A percentile compares a stretch with the other conserved stretches of the same genome.
phyloP scores from a whole-genome alignment of 2,888 invertebrate species.

The Erebia ligea region DNA sequence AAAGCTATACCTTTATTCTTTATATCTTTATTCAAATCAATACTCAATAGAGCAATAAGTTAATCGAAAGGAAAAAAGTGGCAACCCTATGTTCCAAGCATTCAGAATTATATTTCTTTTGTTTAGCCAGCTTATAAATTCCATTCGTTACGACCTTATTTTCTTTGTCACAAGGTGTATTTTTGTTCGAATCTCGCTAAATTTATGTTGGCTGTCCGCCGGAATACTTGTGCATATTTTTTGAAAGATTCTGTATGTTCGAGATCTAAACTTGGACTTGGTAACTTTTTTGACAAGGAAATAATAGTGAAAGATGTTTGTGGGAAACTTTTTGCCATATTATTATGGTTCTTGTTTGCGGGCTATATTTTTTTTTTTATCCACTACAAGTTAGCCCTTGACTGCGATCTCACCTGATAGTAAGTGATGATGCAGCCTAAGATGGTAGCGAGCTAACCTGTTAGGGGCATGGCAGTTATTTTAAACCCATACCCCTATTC shows the following conservation, averaged over 20 bases:
- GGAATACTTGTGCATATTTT: conserved; percentile 37
- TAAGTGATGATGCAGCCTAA: too few relatives aligned
- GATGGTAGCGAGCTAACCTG: too few relatives aligned
- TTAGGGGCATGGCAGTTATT: too few relatives aligned
- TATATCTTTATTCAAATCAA: not conserved
- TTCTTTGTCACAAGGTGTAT: not conserved
- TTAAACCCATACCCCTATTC: too few relatives aligned
- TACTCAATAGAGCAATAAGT: conserved; percentile 5
- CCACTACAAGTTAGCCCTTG: too few relatives aligned
- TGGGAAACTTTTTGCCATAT: not conserved
- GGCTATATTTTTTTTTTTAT: too few relatives aligned
- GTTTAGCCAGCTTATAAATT: not conserved
- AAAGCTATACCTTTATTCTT: not conserved
- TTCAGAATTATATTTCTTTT: conserved; percentile 28
- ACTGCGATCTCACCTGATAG: too few relatives aligned
- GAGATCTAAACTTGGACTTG: conserved; percentile 31
- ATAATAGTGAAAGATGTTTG: conserved; percentile 27
- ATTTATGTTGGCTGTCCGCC: conserved; percentile 29
- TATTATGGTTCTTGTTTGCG: not conserved
- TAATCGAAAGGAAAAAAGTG: conserved; percentile 17
- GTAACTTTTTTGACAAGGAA: conserved; percentile 27
- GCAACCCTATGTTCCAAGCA: conserved; percentile 6
- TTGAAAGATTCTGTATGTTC: conserved; percentile 37
- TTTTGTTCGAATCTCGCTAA: not conserved
- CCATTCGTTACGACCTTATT: not conserved